These are phyloP conservation scores for Platyscapa corneri DNA, from an alignment of 1,140 invertebrate genomes.

Conservation along the genomic window DNA sequence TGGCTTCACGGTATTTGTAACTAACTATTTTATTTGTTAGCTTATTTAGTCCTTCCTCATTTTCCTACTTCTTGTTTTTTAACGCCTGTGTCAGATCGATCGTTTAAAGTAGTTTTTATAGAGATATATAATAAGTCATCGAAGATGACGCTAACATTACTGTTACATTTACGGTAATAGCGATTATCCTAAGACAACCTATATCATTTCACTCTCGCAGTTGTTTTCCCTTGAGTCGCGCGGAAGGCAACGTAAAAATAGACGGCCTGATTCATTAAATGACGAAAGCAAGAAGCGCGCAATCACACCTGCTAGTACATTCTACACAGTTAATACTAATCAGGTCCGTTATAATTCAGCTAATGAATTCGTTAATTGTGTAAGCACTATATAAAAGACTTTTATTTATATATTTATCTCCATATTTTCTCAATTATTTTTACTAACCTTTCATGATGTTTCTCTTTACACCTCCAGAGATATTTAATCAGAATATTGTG, in stretches of 20 bases:
- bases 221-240: conserved; percentile 9
- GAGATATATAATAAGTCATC: too few species aligned
- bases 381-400: conserved; percentile 49
- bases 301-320: conserved; percentile 56
- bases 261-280: conserved; percentile 64
- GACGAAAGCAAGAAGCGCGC: conserved; percentile 36
- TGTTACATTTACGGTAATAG: not conserved
- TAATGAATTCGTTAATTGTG: conserved; percentile 62
- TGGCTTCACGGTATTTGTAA: not conserved
- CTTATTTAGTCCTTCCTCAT: not conserved
- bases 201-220: not conserved
- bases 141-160: too few species aligned
- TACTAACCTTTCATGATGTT: too few species aligned
- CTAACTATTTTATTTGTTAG: not conserved
- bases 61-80: not conserved
- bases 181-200: not conserved
- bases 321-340: conserved; percentile 42
- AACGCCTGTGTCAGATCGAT: too few species aligned
- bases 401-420: not conserved
- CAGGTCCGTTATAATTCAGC: conserved; percentile 35
- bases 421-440: too few species aligned
- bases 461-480: too few species aligned
- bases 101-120: too few species aligned
- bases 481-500: too few species aligned
- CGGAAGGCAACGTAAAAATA: conserved; percentile 53